phyloP scores from a whole-genome alignment of 2,113 vertebrate genomes.

The Toxotes jaculatrix region DNA sequence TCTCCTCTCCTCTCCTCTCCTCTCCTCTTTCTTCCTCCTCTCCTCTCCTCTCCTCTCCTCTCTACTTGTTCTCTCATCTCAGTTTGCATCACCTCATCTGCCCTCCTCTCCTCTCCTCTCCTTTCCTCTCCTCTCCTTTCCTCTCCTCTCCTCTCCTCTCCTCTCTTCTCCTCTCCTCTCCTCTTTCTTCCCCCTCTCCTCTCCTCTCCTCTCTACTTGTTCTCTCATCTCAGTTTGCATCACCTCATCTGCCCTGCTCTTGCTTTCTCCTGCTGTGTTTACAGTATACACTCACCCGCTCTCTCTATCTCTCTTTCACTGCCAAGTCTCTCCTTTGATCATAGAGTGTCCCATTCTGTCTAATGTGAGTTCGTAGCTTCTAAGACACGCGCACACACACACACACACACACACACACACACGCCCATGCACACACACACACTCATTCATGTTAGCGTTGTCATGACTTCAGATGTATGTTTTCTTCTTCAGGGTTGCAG shows the following conservation, averaged over 20 bases:
- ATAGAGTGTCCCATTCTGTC: slow-evolving; percentile 17
- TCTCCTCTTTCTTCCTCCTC: background rate
- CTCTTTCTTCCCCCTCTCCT: background rate
- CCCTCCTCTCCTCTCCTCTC: too few relatives aligned
- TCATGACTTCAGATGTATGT: slow-evolving; percentile 17
- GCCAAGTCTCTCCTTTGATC: slow-evolving; percentile 49
- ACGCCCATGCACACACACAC: background rate
- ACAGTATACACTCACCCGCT: background rate
- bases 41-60: background rate
- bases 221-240: background rate
- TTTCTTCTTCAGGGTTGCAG: slow-evolving; percentile 8
- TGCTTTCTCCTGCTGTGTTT: slow-evolving; percentile 22
- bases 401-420: background rate
- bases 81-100: slow-evolving; percentile 4
- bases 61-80: background rate
- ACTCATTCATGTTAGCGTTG: background rate
- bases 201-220: too few relatives aligned
- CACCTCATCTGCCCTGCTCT: background rate
- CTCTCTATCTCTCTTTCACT: background rate
- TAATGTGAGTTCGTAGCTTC: slow-evolving; percentile 32
- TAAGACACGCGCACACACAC: background rate
- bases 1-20: background rate
- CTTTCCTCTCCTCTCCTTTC: too few relatives aligned
- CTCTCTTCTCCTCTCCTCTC: background rate
- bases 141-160: background rate